phyloP scores from a whole-genome alignment of 2,888 invertebrate species.

The Tinea semifulvella region DNA sequence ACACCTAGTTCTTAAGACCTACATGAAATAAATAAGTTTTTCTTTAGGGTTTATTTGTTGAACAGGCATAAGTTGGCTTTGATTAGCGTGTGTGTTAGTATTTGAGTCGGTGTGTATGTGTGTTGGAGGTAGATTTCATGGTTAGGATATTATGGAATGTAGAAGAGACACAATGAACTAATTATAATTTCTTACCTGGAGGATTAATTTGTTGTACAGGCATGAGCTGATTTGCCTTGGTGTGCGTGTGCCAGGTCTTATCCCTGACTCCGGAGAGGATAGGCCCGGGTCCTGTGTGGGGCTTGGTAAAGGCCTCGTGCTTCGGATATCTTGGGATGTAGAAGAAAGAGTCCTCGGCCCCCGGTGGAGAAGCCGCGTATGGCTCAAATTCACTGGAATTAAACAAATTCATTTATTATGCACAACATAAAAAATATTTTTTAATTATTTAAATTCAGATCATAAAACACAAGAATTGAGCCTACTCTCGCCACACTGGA shows the following conservation, averaged over 20 bases:
- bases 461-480: not conserved
- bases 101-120: no score
- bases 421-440: not conserved
- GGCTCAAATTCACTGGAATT: slow-evolving; percentile 54
- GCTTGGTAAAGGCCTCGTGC: slow-evolving; percentile 42
- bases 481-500: not conserved
- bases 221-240: slow-evolving; percentile 72
- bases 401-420: slow-evolving; percentile 18
- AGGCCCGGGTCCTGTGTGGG: slow-evolving; percentile 31
- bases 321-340: slow-evolving; percentile 73
- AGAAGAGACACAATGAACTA: no score
- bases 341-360: slow-evolving; percentile 78
- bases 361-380: slow-evolving; percentile 72
- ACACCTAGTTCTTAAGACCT: no score
- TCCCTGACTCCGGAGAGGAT: slow-evolving; percentile 33
- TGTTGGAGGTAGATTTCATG: no score
- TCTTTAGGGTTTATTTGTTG: no score
- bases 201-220: slow-evolving; percentile 26
- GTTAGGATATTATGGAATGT: no score
- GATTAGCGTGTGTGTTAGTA: no score
- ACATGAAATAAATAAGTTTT: no score
- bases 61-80: no score
- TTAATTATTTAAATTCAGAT: no score
- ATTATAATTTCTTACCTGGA: not conserved
- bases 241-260: slow-evolving; percentile 71